phyloP scores from a whole-genome alignment of 2,888 invertebrate genomes.

The Hirtodrosophila duncani region DNA sequence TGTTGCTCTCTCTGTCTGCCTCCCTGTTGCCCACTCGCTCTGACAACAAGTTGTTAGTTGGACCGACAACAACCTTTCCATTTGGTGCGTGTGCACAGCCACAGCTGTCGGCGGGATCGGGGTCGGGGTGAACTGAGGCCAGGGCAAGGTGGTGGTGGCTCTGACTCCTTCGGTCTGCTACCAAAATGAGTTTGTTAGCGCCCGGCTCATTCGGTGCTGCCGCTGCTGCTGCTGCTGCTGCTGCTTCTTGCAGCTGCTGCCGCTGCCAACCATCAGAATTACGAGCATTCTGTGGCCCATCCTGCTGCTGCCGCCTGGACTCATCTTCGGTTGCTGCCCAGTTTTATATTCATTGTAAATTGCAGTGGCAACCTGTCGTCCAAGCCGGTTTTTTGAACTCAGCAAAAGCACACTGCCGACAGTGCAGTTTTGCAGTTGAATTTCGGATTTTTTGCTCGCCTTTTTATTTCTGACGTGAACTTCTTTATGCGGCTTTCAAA shows the following conservation, averaged over 20 bases:
- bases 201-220: conserved; percentile 5
- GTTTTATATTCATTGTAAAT: conserved; percentile 42
- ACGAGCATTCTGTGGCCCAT: too few relatives aligned
- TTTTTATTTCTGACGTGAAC: too few relatives aligned
- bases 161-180: conserved; percentile 2
- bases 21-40: background rate
- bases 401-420: too few relatives aligned
- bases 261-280: conserved; percentile 28
- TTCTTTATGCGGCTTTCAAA: too few relatives aligned
- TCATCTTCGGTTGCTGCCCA: conserved; percentile 30
- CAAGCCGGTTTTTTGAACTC: conserved; percentile 49
- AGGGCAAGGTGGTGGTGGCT: too few relatives aligned
- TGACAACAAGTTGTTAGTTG: conserved; percentile 39
- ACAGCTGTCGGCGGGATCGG: too few relatives aligned
- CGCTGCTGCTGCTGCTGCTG: background rate
- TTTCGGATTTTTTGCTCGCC: conserved; percentile 16
- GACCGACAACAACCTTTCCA: conserved; percentile 30
- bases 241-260: conserved; percentile 21
- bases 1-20: conserved; percentile 8
- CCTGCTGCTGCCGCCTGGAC: background rate
- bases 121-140: too few relatives aligned
- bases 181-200: conserved; percentile 32
- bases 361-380: conserved; percentile 45
- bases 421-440: conserved; percentile 19
- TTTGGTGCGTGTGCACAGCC: conserved; percentile 29